These are phyloP conservation scores for Brenthis hecate DNA, from an alignment of 2,888 invertebrate genomes.

Conservation along the genomic window DNA sequence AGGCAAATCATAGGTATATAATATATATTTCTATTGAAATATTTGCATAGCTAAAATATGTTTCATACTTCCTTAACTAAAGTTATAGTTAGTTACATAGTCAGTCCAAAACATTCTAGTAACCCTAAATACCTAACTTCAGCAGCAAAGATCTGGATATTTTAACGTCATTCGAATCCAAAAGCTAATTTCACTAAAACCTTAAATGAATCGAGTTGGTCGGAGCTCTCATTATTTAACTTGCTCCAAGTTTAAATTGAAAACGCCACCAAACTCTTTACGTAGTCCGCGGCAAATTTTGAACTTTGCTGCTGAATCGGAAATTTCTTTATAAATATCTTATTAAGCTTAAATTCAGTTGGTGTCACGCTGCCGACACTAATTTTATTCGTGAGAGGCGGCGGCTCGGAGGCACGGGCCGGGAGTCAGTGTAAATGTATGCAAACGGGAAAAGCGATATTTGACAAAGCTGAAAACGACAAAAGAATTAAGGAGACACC, in stretches of 20 bases:
- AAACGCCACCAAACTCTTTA: constrained; percentile 80
- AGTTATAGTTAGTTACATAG: neutral
- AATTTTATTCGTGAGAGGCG: constrained; percentile 78
- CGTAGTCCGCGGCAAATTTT: constrained; percentile 78
- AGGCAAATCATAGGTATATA: neutral
- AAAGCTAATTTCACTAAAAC: constrained; percentile 82
- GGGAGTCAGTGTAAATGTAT: constrained; percentile 72
- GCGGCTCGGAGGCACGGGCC: constrained; percentile 47
- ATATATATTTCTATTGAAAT: neutral
- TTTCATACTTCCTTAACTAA: neutral
- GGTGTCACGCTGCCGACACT: constrained; percentile 82
- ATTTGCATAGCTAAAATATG: neutral
- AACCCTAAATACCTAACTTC: constrained; percentile 34
- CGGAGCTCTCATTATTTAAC: constrained; percentile 80
- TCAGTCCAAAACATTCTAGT: neutral
- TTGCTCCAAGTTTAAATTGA: constrained; percentile 82
- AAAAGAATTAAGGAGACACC: constrained; percentile 73
- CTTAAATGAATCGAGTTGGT: constrained; percentile 80
- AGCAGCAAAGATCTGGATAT: constrained; percentile 55
- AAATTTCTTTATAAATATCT: constrained; percentile 83
- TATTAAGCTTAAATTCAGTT: constrained; percentile 81
- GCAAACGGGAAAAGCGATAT: constrained; percentile 78
- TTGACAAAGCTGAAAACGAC: constrained; percentile 80
- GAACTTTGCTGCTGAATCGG: constrained; percentile 82
- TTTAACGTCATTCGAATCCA: constrained; percentile 75